A percentile compares a stretch with the other conserved stretches of the same genome.
These are phyloP conservation scores for Cygnus olor DNA, from an alignment of 2,797 vertebrate species.

Conservation along the genomic window DNA sequence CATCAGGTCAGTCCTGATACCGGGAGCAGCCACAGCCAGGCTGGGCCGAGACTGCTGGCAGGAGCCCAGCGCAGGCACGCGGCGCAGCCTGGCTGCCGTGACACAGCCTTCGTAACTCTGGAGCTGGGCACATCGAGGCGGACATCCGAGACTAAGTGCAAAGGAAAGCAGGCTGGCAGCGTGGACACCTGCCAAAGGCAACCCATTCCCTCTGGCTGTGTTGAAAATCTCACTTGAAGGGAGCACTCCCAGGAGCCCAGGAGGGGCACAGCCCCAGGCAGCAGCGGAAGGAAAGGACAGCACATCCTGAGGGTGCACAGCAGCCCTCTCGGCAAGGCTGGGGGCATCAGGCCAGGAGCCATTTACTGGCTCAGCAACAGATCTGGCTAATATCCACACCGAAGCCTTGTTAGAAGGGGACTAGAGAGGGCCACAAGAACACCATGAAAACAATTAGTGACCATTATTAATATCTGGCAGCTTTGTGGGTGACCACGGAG, in stretches of 20 bases:
- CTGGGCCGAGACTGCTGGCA: neutral
- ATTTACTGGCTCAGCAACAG: neutral
- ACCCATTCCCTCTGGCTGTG: neutral
- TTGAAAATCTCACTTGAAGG: neutral
- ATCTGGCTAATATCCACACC: neutral
- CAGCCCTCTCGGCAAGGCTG: neutral
- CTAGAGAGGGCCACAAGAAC: neutral
- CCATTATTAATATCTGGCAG: neutral
- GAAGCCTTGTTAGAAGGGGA: neutral
- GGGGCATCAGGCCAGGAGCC: neutral
- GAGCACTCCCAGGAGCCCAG: neutral
- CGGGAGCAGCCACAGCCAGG: neutral
- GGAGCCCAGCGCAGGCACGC: neutral
- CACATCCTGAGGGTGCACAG: accelerated
- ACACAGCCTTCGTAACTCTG: neutral
- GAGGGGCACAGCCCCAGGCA: accelerated
- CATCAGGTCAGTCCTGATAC: accelerated
- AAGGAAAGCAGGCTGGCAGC: neutral
- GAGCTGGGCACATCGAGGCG: neutral
- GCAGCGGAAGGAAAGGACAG: neutral
- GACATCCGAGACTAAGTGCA: neutral
- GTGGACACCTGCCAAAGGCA: neutral
- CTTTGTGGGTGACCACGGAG: neutral
- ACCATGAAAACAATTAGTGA: neutral
- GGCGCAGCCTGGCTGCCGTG: neutral